Evolutionary conservation across 2,888 invertebrate species (phyloP).

Genomic region (Lucinisca nassula): DNA sequence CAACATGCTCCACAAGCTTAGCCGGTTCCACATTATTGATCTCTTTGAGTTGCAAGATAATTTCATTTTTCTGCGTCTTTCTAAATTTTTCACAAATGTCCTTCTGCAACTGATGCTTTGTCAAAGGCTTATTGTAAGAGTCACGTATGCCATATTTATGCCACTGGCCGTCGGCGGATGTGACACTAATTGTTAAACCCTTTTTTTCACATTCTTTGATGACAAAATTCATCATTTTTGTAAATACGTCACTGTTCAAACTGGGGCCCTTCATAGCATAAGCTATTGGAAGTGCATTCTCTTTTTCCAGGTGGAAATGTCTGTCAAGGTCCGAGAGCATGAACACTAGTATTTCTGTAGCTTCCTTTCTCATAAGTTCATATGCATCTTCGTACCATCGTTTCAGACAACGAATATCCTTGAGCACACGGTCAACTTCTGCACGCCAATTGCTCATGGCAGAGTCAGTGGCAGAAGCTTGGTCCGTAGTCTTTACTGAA

Average conservation of each 20-base stretch:
- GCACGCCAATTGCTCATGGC: neutral
- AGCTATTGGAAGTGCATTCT: conserved; percentile 33
- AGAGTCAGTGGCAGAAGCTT: neutral
- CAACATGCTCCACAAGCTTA: neutral
- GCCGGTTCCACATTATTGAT: neutral
- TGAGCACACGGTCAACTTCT: neutral
- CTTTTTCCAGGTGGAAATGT: conserved; percentile 16
- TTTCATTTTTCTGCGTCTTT: neutral
- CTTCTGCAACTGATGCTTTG: conserved; percentile 24
- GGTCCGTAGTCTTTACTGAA: neutral
- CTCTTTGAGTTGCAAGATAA: neutral
- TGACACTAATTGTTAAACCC: neutral
- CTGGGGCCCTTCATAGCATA: conserved; percentile 49
- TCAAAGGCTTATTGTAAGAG: conserved; percentile 14
- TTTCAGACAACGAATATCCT: neutral
- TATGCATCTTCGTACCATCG: neutral
- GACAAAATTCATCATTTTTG: conserved; percentile 26
- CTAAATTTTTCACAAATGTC: neutral
- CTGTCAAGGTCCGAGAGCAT: conserved; percentile 33
- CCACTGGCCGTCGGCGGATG: conserved; percentile 37
- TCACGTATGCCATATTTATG: conserved; percentile 34
- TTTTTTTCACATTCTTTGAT: conserved; percentile 20
- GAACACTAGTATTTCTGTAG: conserved; percentile 47
- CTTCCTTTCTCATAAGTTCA: neutral
- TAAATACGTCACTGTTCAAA: conserved; percentile 12